Evolutionary conservation across 1,140 invertebrate species (phyloP), one percentile per base, ranked within the genome.

Genomic region (Zaprionus vittiger): DNA sequence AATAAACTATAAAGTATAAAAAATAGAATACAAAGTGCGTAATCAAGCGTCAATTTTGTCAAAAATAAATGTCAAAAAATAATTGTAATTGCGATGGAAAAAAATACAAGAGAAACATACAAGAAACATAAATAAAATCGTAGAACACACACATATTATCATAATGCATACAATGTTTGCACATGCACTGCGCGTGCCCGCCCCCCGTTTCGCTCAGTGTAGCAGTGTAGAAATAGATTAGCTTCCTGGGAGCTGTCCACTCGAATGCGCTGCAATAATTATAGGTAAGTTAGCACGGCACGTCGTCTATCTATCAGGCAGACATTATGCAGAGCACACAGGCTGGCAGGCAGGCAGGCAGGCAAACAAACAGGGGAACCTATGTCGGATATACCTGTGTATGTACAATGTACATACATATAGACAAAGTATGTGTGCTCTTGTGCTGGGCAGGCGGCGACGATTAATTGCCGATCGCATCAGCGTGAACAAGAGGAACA

Each of bases 381-480:
- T 54, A 44, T 67, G 17, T 67, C 54, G 56, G 38, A 57, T 38
- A 57, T 56, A 24, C 9, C 11, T 38, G 55, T 57, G 15, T 41
- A 65, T 57, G 15, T 41, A 44, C 15, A n/a, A 15, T 38, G 38
- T n/a, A 41, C 5, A n/a, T 41, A n/a, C 7, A 14, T 55, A 28
- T 26, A 56, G 14, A 38, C 37, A 38, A 38, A 14, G 41, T 52
- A 24, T 52, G 5, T 52, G 4, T 22, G 47, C 17, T 22, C 20
- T 22, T 52, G 47, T 52, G 47, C 12, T 52, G 47, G 47, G 47
- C 47, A 52, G 47, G 12, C 47, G 20, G 20, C 47, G 49, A 63
- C 66, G 60, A 75, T 71, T 71, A 75, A 75, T 75, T 71, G 38
- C 66, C 31, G 14, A 61, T 74, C 57, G 26, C 72, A 68, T 60